Evolutionary conservation across 2,888 invertebrate genomes (phyloP).

Genomic region (Branchipolynoe longqiensis): DNA sequence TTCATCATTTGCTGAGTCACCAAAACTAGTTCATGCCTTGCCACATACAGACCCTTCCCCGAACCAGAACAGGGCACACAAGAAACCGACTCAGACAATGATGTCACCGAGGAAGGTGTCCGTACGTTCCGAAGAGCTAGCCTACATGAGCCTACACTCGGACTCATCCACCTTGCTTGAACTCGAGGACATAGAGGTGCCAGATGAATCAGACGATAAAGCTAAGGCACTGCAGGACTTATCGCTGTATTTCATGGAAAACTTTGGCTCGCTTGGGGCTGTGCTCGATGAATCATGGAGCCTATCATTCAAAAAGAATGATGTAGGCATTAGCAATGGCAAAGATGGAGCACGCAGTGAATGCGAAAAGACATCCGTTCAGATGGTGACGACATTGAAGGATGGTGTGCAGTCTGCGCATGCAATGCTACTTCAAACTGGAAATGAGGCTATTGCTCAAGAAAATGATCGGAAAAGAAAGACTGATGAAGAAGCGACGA

Average conservation of each 20-base stretch:
- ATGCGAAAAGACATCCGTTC: no score
- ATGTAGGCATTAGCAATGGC: not conserved
- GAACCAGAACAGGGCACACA: not conserved
- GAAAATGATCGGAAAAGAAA: constrained; percentile 13
- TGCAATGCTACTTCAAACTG: no score
- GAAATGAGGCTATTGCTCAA: not conserved
- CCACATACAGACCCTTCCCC: not conserved
- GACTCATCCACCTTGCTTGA: constrained; percentile 3
- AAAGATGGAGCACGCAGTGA: not conserved
- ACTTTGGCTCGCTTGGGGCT: constrained; percentile 11
- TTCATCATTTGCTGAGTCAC: constrained; percentile 18
- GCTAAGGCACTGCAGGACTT: not conserved
- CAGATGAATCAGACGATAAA: not conserved
- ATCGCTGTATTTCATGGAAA: constrained; percentile 27
- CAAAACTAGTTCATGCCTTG: not conserved
- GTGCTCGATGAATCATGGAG: constrained; percentile 19
- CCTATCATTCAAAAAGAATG: not conserved
- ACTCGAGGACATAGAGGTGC: not conserved
- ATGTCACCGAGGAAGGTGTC: not conserved
- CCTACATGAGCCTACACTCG: constrained; percentile 6
- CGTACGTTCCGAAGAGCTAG: not conserved
- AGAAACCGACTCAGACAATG: not conserved
- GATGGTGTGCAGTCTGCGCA: no score
- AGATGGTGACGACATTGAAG: no score
- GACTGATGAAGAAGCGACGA: constrained; percentile 11